Conservation (phyloP, 2,797 vertebrate genomes). For the Sebastes ruberrimus region DNA sequence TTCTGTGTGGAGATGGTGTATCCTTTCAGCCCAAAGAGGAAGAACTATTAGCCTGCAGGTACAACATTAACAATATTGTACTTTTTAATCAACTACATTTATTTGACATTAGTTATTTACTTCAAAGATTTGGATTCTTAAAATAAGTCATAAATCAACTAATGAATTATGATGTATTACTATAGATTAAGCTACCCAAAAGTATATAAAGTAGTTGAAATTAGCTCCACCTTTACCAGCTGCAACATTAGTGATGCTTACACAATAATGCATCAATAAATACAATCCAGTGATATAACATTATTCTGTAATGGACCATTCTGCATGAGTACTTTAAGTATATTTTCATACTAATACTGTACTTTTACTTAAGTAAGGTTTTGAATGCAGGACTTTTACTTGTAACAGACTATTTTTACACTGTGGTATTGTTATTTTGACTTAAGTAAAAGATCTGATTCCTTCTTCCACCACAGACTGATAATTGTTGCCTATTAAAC, state of each 20-base stretch:
- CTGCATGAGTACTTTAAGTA: background rate
- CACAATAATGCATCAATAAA: background rate
- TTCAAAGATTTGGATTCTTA: rapidly evolving
- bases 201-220: background rate
- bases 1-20: background rate
- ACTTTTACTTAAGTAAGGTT: background rate
- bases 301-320: background rate
- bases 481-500: background rate
- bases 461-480: background rate
- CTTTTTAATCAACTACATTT: too few relatives aligned
- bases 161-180: too few relatives aligned
- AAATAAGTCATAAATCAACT: too few relatives aligned
- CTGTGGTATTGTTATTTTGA: background rate
- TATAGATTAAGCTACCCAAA: background rate
- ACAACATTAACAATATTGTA: background rate
- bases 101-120: too few relatives aligned
- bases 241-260: background rate
- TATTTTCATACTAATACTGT: background rate
- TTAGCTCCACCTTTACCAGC: background rate
- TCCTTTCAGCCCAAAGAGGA: background rate
- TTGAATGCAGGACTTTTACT: background rate
- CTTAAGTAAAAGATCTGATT: background rate
- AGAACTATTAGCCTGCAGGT: background rate
- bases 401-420: background rate
- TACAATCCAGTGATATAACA: background rate